Base-by-base conservation (phyloP, 2,113 vertebrate species). In the Paedocypris sp. region DNA sequence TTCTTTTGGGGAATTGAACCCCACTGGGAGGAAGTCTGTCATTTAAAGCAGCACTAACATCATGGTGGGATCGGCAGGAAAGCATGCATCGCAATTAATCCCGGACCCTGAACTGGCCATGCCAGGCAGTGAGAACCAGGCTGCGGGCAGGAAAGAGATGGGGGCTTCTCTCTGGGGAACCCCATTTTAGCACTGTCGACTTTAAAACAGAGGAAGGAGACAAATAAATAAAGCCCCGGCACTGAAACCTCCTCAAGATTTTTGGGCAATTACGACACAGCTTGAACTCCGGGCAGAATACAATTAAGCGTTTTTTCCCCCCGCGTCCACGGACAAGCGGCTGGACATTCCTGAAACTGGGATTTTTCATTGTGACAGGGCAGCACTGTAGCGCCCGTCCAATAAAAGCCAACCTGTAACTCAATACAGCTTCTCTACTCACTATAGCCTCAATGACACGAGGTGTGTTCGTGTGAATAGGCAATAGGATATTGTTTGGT, bases 391-490 rank as follows among this genome's bases (percentile, higher is more conserved):
- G 76, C 57, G 62, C 76, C 42, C 73, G 69, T 77, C 76, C 80
- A 82, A 85, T 86, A 84, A 83, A 82, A 77, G 64, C 73, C 68
- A 76, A 79, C 73, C 73, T 82, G 83, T 75, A 85, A 85, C 75
- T 82, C 49, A 79, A 87, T 85, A 77, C 74, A 70, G 79, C 79
- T 80, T 80, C 77, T 80, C 78, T 83, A 82, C 73, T 82, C 75
- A 82, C 70, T 69, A 70, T 39, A 13, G 25, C 38, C 45, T 62
- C 75, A 72, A 78, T 75, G 72, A 76, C 73, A 68, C 62, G 41
- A 62, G 69, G 71, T 53, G 53, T 49, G 66, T 16, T 42, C 23
- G 5, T 51, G 35, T 26, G 60, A 57, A 61, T 26, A 50, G 52
- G 32, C 31, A 51, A 38, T 38, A 46, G 62, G 56, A 49, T 47